Evolutionary conservation across 1,140 invertebrate species (phyloP).

Genomic region (Pogonomyrmex barbatus): DNA sequence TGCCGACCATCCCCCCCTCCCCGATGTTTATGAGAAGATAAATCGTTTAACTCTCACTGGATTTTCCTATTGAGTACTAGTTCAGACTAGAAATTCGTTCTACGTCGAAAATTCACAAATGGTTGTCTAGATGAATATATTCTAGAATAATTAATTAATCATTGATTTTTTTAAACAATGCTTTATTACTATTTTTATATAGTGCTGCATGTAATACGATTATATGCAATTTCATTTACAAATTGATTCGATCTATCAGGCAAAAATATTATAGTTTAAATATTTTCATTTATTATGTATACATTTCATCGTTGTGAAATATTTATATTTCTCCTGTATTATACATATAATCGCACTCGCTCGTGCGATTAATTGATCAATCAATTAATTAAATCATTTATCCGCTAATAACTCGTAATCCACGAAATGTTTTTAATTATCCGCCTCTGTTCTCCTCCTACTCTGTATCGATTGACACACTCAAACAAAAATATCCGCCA

Average conservation of each 20-base stretch:
- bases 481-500: conserved; percentile 55
- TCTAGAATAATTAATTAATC: not conserved
- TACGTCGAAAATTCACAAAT: not conserved
- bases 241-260: not conserved
- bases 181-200: not conserved
- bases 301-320: conserved; percentile 1
- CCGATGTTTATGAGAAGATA: conserved; percentile 15
- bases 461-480: conserved; percentile 39
- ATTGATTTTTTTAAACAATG: not conserved
- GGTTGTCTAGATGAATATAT: not conserved
- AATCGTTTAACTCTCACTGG: conserved; percentile 31
- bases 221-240: not conserved
- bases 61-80: not conserved
- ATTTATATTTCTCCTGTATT: conserved; percentile 33
- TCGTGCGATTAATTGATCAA: conserved; percentile 32
- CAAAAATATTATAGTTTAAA: not conserved
- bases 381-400: conserved; percentile 54
- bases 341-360: conserved; percentile 3
- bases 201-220: not conserved
- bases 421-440: conserved; percentile 53
- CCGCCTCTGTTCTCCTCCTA: not conserved
- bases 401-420: conserved; percentile 49
- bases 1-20: too few species aligned
- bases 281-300: conserved; percentile 3
- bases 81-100: not conserved